Evolutionary conservation across 1,140 invertebrate genomes (phyloP).

Genomic region (Drosophila malerkotliana): DNA sequence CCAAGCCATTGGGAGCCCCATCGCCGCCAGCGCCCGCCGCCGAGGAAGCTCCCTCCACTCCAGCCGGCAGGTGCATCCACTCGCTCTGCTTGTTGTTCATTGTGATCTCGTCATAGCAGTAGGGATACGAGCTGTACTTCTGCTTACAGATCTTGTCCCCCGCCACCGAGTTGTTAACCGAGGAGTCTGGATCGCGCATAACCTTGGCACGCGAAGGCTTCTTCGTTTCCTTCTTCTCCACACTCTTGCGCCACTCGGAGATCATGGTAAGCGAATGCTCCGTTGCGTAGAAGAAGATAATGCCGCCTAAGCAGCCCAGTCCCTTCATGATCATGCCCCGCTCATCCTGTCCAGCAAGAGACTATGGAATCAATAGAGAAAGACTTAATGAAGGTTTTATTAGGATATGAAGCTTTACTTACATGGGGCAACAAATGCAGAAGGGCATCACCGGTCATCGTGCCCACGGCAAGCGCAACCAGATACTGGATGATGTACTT

Average conservation of each 20-base stretch:
- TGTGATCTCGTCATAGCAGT: constrained; percentile 92
- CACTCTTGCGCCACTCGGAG: constrained; percentile 91
- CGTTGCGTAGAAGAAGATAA: constrained; percentile 95
- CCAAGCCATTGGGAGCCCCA: constrained; percentile 68
- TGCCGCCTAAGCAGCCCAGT: constrained; percentile 90
- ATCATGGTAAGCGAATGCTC: constrained; percentile 92
- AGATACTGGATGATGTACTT: constrained; percentile 95
- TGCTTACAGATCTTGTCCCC: constrained; percentile 90
- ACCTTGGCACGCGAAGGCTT: constrained; percentile 86
- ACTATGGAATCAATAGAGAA: constrained; percentile 31
- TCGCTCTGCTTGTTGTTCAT: constrained; percentile 88
- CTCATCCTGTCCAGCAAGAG: constrained; percentile 69
- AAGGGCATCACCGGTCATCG: constrained; percentile 95
- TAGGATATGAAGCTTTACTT: constrained; percentile 64
- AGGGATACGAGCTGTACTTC: constrained; percentile 93
- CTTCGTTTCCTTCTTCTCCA: constrained; percentile 85
- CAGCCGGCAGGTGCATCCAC: constrained; percentile 83
- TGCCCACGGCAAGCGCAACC: constrained; percentile 95
- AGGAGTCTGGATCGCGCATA: constrained; percentile 86
- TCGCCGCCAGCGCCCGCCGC: constrained; percentile 72
- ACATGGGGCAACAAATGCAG: constrained; percentile 97
- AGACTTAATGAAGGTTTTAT: not conserved
- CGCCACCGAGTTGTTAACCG: constrained; percentile 85
- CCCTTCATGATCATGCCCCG: constrained; percentile 92
- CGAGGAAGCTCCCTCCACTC: constrained; percentile 23